Evolutionary conservation across 2,113 vertebrate genomes (phyloP).

Genomic region (Rhinichthys klamathensis): DNA sequence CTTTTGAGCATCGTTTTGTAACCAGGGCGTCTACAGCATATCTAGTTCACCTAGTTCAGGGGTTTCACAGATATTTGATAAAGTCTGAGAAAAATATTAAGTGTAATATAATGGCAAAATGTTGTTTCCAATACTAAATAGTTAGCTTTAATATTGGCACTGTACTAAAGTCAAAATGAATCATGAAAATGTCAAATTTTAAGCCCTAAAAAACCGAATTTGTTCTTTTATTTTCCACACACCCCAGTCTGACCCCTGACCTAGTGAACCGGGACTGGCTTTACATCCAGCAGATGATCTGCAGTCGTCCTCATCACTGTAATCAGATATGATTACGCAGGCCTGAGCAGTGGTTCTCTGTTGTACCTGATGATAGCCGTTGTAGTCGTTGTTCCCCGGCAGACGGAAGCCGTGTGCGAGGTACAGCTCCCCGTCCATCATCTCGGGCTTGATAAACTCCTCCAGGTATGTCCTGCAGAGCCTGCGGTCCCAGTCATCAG

Average conservation of each 20-base stretch:
- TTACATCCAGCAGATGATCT: neutral
- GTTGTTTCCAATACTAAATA: neutral
- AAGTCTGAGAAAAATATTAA: too few species aligned
- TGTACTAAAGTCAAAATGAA: neutral
- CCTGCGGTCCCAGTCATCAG: too few species aligned
- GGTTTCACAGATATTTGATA: neutral
- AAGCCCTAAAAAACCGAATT: too few species aligned
- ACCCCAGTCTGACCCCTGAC: neutral
- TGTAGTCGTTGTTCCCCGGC: slow-evolving; percentile 89
- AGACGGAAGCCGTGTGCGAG: slow-evolving; percentile 89
- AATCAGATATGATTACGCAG: neutral
- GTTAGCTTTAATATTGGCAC: neutral
- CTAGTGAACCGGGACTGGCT: neutral
- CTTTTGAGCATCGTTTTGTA: neutral
- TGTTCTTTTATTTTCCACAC: neutral
- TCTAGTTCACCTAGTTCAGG: neutral
- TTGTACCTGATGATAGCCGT: slow-evolving; percentile 87
- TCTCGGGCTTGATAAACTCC: slow-evolving; percentile 90
- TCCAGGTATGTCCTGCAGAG: slow-evolving; percentile 69
- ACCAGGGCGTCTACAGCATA: neutral
- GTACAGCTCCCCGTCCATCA: slow-evolving; percentile 87
- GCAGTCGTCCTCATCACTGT: neutral
- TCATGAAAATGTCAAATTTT: neutral
- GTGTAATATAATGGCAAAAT: neutral
- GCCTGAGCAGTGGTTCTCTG: too few species aligned